Base-by-base conservation (phyloP, 1,140 invertebrate genomes). In the Hyles euphorbiae region DNA sequence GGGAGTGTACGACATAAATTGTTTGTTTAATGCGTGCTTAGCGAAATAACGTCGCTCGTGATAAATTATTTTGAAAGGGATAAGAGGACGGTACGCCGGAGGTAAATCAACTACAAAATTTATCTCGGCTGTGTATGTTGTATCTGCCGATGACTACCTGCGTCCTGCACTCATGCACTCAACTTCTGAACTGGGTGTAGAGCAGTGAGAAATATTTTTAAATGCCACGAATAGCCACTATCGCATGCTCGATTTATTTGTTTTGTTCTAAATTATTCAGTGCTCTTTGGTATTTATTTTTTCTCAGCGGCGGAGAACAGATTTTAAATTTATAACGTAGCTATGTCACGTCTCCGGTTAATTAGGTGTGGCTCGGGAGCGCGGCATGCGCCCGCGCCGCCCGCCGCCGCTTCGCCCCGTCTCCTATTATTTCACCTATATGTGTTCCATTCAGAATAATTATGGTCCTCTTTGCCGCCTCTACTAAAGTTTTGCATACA, bases 281-380 rank as follows among this genome's bases (percentile, higher is more conserved):
- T 47, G 10, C 10, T 10, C n/a, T 48, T 34, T 54, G 40, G 36
- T 61, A 52, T 66, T 67, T 68, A 69, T 73, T 70, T 67, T 67
- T 63, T 66, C 62, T 65, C 46, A 40, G 51, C 64, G 61, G 49
- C 56, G 60, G 63, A 57, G 63, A 73, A 73, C 61, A 80, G 78
- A 78, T 81, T 80, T 72, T 74, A 83, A 81, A 80, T 76, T 75
- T 83, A 81, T 83, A 81, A 74, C 69, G 72, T 57, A 68, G 71
- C 70, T 64, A 71, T 74, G 74, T 83, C 78, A 81, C 78, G 76
- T 83, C 74, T 60, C 62, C 56, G 72, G 72, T 80, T 83, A 83
- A 83, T 83, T 83, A 81, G 78, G 78, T 68, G 77, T 74, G 70
- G 73, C 64, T 65, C 68, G 65, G 68, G 70, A 63, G 68, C 61